These are phyloP conservation scores for Hybos culiciformis DNA, from an alignment of 2,888 invertebrate species.

Conservation along the genomic window DNA sequence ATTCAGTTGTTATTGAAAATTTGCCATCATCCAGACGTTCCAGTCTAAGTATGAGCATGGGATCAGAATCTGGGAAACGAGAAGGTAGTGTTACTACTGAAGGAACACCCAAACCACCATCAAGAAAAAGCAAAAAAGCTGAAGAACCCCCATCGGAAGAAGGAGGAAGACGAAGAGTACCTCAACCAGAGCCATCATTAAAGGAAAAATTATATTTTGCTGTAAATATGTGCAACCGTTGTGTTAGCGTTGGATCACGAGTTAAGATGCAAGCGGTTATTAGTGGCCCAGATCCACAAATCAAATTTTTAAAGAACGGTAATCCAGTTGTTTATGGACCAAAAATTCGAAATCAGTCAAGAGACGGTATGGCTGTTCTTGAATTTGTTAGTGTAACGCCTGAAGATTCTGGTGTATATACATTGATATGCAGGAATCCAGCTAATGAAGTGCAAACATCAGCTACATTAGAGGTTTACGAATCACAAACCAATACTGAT, in stretches of 20 bases:
- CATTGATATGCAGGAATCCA: constrained; percentile 60
- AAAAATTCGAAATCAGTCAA: constrained; percentile 30
- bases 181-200: constrained; percentile 34
- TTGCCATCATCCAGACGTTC: constrained; percentile 30
- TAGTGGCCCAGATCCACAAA: constrained; percentile 53
- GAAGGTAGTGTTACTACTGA: constrained; percentile 14
- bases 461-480: constrained; percentile 60
- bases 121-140: constrained; percentile 17
- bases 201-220: constrained; percentile 35
- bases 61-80: constrained; percentile 12
- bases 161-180: constrained; percentile 41
- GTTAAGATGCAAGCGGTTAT: constrained; percentile 69
- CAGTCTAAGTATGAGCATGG: constrained; percentile 21
- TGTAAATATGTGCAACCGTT: constrained; percentile 31
- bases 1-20: constrained; percentile 41
- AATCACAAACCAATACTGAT: constrained; percentile 37
- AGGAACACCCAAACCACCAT: constrained; percentile 10
- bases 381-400: constrained; percentile 54
- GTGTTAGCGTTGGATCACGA: constrained; percentile 47
- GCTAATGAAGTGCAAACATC: constrained; percentile 55
- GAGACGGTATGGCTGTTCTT: constrained; percentile 56
- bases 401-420: constrained; percentile 66
- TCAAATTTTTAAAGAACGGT: constrained; percentile 65
- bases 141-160: constrained; percentile 28
- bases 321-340: constrained; percentile 33